Evolutionary conservation across 1,140 invertebrate species (phyloP).

Genomic region (Drosophila hydei): DNA sequence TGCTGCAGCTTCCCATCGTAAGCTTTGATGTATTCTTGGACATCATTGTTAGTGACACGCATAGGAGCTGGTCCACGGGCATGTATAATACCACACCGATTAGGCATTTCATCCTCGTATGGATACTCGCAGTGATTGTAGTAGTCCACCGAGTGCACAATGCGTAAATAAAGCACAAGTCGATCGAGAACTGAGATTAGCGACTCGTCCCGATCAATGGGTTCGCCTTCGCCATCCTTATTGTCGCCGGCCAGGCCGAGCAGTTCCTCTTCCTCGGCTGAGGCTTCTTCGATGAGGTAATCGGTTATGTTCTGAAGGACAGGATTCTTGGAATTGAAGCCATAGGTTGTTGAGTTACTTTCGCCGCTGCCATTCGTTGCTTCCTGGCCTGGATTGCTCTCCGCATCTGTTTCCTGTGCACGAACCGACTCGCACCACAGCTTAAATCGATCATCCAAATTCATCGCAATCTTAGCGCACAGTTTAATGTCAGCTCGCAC

Average conservation of each 20-base stretch:
- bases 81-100: conserved; percentile 99
- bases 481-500: conserved; percentile 96
- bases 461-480: conserved; percentile 97
- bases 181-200: conserved; percentile 90
- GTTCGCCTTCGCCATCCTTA: conserved; percentile 85
- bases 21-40: conserved; percentile 90
- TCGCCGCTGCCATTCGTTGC: conserved; percentile 75
- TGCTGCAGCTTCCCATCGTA: conserved; percentile 95
- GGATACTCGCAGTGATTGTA: conserved; percentile 99
- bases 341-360: conserved; percentile 86
- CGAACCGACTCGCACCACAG: conserved; percentile 87
- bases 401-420: conserved; percentile 34
- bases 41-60: conserved; percentile 89
- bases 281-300: conserved; percentile 99
- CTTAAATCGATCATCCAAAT: conserved; percentile 93
- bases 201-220: conserved; percentile 91
- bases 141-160: conserved; percentile 99
- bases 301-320: conserved; percentile 98
- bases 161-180: conserved; percentile 95
- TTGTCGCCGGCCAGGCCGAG: conserved; percentile 89
- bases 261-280: conserved; percentile 98
- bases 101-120: conserved; percentile 99
- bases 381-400: conserved; percentile 42
- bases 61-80: conserved; percentile 94
- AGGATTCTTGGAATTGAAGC: conserved; percentile 95